Evolutionary conservation across 2,113 vertebrate genomes (phyloP).

Genomic region (Vimba vimba): DNA sequence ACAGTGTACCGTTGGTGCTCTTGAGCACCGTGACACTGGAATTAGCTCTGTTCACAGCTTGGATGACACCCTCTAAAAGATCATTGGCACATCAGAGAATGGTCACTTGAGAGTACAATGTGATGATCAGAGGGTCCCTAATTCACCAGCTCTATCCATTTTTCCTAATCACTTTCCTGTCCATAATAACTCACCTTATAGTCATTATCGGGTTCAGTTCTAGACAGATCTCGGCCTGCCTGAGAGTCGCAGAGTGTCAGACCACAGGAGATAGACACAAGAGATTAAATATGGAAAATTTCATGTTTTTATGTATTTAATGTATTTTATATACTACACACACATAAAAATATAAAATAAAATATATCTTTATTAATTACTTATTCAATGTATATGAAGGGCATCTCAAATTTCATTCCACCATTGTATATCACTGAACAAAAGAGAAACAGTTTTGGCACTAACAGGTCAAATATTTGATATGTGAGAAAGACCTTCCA

Average conservation of each 20-base stretch:
- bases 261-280: constrained; percentile 12
- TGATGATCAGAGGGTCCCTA: constrained; percentile 48
- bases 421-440: neutral
- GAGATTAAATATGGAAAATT: constrained; percentile 11
- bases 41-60: constrained; percentile 53
- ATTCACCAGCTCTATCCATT: constrained; percentile 38
- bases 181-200: constrained; percentile 50
- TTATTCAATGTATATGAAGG: no score
- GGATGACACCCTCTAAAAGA: constrained; percentile 47
- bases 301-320: no score
- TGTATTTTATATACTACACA: no score
- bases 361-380: no score
- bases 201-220: constrained; percentile 72
- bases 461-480: neutral
- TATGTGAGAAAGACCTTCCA: constrained; percentile 49
- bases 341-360: no score
- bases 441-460: neutral
- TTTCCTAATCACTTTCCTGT: constrained; percentile 41
- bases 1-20: constrained; percentile 28
- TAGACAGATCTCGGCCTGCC: constrained; percentile 66
- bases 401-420: neutral
- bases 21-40: constrained; percentile 23
- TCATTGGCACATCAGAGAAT: constrained; percentile 53
- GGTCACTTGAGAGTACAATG: constrained; percentile 42
- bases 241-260: constrained; percentile 26